These are phyloP conservation scores for Vicugna pacos DNA, from an alignment of 2,113 vertebrate species.

Conservation along the genomic window DNA sequence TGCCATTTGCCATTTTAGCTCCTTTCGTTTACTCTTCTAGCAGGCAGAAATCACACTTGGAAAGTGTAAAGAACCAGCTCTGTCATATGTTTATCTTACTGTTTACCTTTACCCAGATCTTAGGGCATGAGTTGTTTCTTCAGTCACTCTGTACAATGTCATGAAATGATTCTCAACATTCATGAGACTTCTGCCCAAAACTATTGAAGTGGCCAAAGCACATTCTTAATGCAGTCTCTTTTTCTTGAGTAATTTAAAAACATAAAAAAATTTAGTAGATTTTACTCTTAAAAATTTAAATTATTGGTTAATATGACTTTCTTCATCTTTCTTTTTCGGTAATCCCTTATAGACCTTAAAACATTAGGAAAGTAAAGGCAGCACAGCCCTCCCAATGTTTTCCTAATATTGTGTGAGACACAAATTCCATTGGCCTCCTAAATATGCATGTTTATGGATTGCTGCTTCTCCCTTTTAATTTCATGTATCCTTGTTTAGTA, in stretches of 20 bases:
- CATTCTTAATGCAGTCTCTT: background rate
- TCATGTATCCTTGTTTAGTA: background rate
- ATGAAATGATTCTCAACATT: constrained; percentile 11
- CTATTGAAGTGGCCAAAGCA: background rate
- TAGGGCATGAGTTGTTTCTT: background rate
- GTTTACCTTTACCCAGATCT: background rate
- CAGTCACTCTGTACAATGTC: background rate
- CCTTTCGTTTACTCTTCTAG: background rate
- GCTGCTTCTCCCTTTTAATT: background rate
- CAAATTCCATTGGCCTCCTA: background rate
- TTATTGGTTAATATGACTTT: background rate
- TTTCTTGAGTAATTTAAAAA: constrained; percentile 47
- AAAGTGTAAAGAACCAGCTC: constrained; percentile 23
- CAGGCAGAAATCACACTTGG: background rate
- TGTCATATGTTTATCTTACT: background rate
- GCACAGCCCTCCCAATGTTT: background rate
- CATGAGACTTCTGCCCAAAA: background rate
- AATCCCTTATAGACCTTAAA: constrained; percentile 11
- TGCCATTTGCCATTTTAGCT: background rate
- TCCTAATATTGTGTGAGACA: background rate
- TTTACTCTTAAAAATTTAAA: background rate
- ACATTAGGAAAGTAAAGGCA: constrained; percentile 22
- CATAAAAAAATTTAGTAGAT: background rate
- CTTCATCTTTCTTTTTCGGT: background rate
- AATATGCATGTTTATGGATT: background rate